Base-by-base conservation (phyloP, 2,113 vertebrate genomes). In the Lanius collurio region DNA sequence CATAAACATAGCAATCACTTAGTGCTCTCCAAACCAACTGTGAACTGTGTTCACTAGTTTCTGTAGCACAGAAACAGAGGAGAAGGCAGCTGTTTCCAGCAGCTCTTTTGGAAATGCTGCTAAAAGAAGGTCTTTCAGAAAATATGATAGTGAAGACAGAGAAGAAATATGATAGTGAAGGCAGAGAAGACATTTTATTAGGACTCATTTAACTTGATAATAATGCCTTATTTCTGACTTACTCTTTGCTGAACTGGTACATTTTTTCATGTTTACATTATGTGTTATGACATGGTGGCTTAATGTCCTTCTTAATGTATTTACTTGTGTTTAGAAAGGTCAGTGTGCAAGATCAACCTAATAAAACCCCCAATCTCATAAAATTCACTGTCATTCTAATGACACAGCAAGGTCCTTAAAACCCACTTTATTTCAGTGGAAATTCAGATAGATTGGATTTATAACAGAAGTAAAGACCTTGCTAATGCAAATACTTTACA, bases 1-100 rank as follows among this genome's bases (percentile, higher is more conserved):
- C 95, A 94, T 96, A 95, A 97, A 94, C 93, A 95, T 0, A 84
- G 81, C 77, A 64, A 82, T 95, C 83, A 30, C 71, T 88, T 67
- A 67, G 47, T 81, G 69, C 73, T 87, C 73, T 94, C 56, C 76
- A 83, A 91, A 75, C 60, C 2, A 4, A 84, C 65, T 67, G 23
- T 57, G 47, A 67, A 31, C 80, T n/a, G 30, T 8, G 31, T 18
- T 56, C 0, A 0, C 57, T 49, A 31, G 71, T 60, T 76, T 47
- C 30, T 2, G 13, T 3, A 39, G 59, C 22, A 13, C 23, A 86
- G 65, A 70, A 89, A 65, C 1, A 3, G 7, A 19, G 16, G 30
- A 9, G 39, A 18, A 84, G 39, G 52, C 60, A 93, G 68, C 47
- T 82, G 68, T 50, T 83, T 35, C 64, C 73, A 90, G 71, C 33